These are phyloP conservation scores for Cynopterus sphinx DNA, from an alignment of 2,797 vertebrate species.

Conservation along the genomic window DNA sequence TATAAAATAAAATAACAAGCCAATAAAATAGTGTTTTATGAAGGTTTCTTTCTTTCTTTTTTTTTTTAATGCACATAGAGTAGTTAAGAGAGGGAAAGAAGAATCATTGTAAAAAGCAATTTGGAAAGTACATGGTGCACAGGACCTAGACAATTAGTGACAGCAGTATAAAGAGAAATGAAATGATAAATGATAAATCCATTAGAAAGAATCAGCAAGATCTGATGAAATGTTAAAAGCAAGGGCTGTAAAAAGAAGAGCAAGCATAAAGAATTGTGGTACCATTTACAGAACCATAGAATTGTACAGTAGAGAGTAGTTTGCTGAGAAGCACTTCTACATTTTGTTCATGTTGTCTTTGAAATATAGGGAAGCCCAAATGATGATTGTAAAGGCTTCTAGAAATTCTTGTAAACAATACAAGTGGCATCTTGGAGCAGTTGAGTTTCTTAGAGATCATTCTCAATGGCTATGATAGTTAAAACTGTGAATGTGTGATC, in stretches of 20 bases:
- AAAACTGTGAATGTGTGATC: not conserved
- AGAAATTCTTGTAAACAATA: not conserved
- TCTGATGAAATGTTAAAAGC: not conserved
- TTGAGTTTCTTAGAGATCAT: not conserved
- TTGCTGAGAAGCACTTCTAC: not conserved
- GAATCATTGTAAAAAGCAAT: not conserved
- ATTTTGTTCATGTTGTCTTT: not conserved
- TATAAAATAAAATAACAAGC: not conserved
- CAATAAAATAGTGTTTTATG: not conserved
- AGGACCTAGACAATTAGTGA: not conserved
- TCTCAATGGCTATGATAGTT: not conserved
- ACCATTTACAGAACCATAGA: not conserved
- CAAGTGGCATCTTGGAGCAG: not conserved
- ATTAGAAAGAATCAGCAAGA: not conserved
- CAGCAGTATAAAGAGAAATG: not conserved
- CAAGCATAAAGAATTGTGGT: not conserved
- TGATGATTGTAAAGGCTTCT: not conserved
- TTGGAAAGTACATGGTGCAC: not conserved
- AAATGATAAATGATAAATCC: not conserved
- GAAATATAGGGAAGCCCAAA: not conserved
- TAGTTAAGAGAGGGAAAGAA: not conserved
- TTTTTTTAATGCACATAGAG: not conserved
- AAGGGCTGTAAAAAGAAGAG: not conserved
- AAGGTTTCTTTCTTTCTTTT: not conserved
- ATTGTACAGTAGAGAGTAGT: not conserved